Percentiles rank a stretch among this genome's conserved stretches.
These are phyloP conservation scores for Cyphomyrus plagiostoma DNA, from an alignment of 2,113 vertebrate species.

Conservation along the genomic window DNA sequence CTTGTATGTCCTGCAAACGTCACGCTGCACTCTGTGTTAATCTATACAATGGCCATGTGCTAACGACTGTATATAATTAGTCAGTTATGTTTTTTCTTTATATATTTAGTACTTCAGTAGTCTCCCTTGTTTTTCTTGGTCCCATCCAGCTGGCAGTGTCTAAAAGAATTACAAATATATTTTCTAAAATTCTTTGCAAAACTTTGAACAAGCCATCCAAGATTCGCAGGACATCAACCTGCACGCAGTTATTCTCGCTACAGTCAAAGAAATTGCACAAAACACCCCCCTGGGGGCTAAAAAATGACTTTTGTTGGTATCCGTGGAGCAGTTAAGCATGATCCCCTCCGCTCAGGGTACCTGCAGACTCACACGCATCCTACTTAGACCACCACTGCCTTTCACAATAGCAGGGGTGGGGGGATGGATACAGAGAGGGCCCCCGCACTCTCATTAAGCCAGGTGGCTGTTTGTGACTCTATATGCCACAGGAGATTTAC, in stretches of 20 bases:
- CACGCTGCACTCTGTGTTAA: not conserved
- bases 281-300: not conserved
- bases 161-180: not conserved
- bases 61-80: not conserved
- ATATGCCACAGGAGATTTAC: not conserved
- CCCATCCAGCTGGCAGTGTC: not conserved
- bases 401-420: not conserved
- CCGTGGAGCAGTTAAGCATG: not conserved
- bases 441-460: not conserved
- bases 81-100: not conserved
- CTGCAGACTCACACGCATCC: not conserved
- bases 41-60: not conserved
- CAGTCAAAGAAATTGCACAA: not conserved
- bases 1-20: not conserved
- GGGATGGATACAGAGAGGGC: not conserved
- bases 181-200: not conserved
- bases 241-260: not conserved
- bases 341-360: not conserved
- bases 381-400: not conserved
- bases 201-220: conserved; percentile 1
- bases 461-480: not conserved
- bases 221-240: conserved; percentile 2
- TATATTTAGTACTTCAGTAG: not conserved
- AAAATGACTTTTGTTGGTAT: not conserved
- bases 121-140: not conserved